These are phyloP conservation scores for Sinocyclocheilus anshuiensis DNA, from an alignment of 2,113 vertebrate species.

Conservation along the genomic window DNA sequence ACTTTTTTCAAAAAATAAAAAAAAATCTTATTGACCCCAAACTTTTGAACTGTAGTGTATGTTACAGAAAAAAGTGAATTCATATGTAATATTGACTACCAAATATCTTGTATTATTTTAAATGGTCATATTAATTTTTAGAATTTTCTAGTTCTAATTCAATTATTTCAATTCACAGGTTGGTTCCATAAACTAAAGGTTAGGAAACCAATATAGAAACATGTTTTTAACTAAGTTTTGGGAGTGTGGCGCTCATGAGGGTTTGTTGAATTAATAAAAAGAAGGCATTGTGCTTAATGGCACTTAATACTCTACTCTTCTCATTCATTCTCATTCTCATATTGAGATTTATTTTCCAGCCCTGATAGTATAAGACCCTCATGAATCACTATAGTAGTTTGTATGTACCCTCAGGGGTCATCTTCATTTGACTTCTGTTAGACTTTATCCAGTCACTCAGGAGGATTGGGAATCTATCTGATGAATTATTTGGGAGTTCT, in stretches of 20 bases:
- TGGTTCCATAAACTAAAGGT: no score
- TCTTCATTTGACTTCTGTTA: slow-evolving; percentile 37
- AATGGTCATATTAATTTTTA: no score
- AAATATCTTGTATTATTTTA: no score
- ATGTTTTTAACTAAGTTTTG: neutral
- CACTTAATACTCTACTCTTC: neutral
- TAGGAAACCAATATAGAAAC: neutral
- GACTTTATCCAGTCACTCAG: slow-evolving; percentile 8
- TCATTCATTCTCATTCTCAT: neutral
- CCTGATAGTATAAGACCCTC: neutral
- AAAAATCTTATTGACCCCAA: no score
- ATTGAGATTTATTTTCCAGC: neutral
- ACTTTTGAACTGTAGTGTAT: no score
- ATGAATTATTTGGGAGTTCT: slow-evolving; percentile 41
- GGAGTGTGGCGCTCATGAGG: neutral
- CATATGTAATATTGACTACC: no score
- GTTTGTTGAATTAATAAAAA: neutral
- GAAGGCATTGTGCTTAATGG: neutral
- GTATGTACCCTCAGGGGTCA: slow-evolving; percentile 6
- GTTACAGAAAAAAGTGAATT: no score
- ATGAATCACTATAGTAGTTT: slow-evolving; percentile 14
- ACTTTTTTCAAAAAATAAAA: no score
- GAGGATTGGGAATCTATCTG: neutral
- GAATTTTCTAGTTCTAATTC: no score
- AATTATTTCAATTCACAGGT: no score